Conservation (phyloP, 23 tunicate species). For the Pegea sp. region DNA sequence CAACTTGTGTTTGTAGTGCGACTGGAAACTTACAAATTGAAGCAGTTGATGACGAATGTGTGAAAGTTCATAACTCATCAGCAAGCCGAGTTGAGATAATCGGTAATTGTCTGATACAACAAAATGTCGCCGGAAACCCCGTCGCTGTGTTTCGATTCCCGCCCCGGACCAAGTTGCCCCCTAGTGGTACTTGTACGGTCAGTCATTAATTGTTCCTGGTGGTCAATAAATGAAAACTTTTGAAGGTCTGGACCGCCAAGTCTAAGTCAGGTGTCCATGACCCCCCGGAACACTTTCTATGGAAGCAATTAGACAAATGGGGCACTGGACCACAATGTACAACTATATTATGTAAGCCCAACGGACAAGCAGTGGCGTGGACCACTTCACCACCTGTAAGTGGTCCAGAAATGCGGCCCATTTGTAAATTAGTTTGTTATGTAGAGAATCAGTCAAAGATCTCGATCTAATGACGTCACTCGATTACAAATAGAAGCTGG, state of each 20-base stretch:
- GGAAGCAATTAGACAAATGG: slow-evolving; percentile 83
- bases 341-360: slow-evolving; percentile 71
- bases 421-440: no score
- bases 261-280: slow-evolving; percentile 42
- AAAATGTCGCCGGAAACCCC: slow-evolving; percentile 66
- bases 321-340: slow-evolving; percentile 91
- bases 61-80: slow-evolving; percentile 37
- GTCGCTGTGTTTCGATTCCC: slow-evolving; percentile 87
- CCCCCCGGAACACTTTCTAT: slow-evolving; percentile 64
- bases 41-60: slow-evolving; percentile 42
- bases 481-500: no score
- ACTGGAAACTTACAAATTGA: slow-evolving; percentile 58
- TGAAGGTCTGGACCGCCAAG: slow-evolving; percentile 17
- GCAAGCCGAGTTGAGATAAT: slow-evolving; percentile 32
- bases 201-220: not conserved
- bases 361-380: slow-evolving; percentile 94
- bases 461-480: no score
- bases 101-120: slow-evolving; percentile 64
- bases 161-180: slow-evolving; percentile 41
- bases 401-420: no score
- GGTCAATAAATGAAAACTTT: not conserved
- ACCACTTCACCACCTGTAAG: no score
- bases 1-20: no score
- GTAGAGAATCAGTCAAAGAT: no score
- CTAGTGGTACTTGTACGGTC: slow-evolving; percentile 51